Percentiles rank a stretch among this genome's conserved stretches.
Conservation (phyloP, 2,113 vertebrate species). For the Bos taurus region ARS-UCD2.0 NC_037333.1:49312001-49312500, state of each 20-base stretch:
- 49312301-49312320: not conserved
- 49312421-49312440: not conserved
- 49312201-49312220: not conserved
- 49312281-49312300: not conserved
- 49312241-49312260: not conserved
- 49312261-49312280: not conserved
- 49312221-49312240: not conserved
- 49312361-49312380: not conserved
- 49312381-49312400: not conserved
- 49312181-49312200: not conserved
- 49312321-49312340: not conserved
- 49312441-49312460: not conserved
- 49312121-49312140: not conserved
- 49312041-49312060: accelerated
- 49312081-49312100: not conserved
- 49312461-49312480: not conserved
- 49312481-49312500: not conserved
- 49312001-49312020: not conserved
- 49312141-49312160: not conserved
- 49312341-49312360: not conserved
- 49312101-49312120: not conserved
- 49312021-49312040: accelerated
- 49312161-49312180: not conserved
- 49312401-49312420: not conserved
- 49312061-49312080: not conserved